Evolutionary conservation across 2,113 vertebrate species (phyloP).

Genomic region (Trichechus manatus): DNA sequence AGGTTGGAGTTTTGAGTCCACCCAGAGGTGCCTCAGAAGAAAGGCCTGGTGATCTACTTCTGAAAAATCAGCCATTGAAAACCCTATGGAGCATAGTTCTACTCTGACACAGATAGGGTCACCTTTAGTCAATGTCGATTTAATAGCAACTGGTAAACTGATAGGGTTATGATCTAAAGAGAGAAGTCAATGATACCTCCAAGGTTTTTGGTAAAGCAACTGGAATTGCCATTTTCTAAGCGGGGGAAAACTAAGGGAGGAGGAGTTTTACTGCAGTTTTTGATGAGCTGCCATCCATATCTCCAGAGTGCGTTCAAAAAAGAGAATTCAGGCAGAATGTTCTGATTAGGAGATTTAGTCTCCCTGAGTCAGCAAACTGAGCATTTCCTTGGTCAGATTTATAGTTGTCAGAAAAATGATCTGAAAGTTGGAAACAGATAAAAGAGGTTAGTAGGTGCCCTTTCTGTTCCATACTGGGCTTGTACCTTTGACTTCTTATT

Average conservation of each 20-base stretch:
- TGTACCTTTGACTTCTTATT: neutral
- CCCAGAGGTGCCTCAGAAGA: neutral
- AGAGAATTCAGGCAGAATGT: neutral
- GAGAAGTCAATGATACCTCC: neutral
- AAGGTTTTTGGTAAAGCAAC: neutral
- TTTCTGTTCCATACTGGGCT: neutral
- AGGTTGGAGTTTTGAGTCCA: neutral
- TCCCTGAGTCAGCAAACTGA: neutral
- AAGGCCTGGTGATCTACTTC: neutral
- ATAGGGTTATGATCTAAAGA: neutral
- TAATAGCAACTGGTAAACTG: neutral
- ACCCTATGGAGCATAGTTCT: neutral
- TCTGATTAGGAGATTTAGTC: neutral
- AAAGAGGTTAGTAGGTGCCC: neutral
- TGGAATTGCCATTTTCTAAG: neutral
- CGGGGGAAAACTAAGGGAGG: neutral
- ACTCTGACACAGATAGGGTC: neutral
- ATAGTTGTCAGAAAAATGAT: neutral
- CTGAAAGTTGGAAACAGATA: neutral
- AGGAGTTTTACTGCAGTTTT: neutral
- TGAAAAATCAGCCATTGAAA: neutral
- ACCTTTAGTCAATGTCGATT: neutral
- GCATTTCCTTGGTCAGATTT: slow-evolving; percentile 23
- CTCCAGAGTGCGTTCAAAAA: neutral
- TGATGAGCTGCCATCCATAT: neutral